Evolutionary conservation across 2,888 invertebrate species (phyloP).

Genomic region (Tipula vernalis): DNA sequence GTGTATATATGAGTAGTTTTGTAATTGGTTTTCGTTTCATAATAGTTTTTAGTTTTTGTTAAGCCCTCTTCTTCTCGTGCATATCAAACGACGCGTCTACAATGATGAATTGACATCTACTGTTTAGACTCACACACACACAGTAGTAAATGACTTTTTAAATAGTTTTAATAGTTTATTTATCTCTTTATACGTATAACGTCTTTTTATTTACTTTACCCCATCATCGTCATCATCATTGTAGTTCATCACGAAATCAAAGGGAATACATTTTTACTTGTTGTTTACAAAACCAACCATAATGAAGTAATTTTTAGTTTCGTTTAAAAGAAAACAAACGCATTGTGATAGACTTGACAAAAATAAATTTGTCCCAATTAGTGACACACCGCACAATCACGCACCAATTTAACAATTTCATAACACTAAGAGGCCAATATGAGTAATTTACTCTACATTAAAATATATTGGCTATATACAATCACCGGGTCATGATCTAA

Average conservation of each 20-base stretch:
- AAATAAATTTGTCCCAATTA: background rate
- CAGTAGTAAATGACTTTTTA: background rate
- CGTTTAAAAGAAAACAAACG: background rate
- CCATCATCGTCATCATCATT: background rate
- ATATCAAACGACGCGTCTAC: background rate
- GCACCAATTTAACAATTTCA: background rate
- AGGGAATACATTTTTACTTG: background rate
- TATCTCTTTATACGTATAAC: background rate
- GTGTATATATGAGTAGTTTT: background rate
- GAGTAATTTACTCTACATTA: background rate
- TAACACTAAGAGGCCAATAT: background rate
- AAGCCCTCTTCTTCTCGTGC: background rate
- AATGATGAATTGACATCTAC: background rate
- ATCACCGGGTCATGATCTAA: background rate
- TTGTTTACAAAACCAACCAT: background rate
- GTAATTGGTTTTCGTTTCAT: background rate
- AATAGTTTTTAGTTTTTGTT: background rate
- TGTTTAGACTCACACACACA: background rate
- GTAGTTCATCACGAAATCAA: background rate
- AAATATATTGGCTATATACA: background rate
- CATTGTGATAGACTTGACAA: background rate
- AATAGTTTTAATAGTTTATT: background rate
- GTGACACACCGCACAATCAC: background rate
- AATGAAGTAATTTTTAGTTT: background rate
- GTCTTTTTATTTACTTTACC: background rate